A percentile compares a stretch with the other conserved stretches of the same genome.
Conservation (phyloP, 2,113 vertebrate species). For the Pachycephala philippinensis region DNA sequence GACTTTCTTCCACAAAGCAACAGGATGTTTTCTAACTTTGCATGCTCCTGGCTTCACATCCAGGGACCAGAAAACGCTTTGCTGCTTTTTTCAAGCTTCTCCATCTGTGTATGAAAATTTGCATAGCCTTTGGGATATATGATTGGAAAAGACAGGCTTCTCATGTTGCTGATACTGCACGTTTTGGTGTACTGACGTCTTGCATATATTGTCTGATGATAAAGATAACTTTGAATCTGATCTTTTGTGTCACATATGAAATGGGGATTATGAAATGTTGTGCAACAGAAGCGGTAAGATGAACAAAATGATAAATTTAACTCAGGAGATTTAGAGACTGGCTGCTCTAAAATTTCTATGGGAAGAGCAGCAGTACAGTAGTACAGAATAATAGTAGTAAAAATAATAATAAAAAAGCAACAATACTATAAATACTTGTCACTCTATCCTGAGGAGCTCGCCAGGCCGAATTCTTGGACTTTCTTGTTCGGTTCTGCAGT, state of each 20-base stretch:
- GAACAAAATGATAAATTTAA: background rate
- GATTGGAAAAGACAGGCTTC: background rate
- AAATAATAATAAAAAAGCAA: background rate
- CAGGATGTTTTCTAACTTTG: background rate
- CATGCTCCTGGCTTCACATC: background rate
- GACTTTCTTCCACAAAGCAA: background rate
- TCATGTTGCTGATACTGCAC: background rate
- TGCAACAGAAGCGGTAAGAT: background rate
- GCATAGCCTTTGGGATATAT: background rate
- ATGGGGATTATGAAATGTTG: background rate
- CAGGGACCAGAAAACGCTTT: background rate
- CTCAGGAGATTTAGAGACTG: background rate
- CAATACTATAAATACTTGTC: background rate
- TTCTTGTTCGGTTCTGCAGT: background rate
- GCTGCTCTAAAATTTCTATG: background rate
- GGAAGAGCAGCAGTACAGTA: background rate
- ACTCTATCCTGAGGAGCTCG: background rate
- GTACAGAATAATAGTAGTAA: background rate
- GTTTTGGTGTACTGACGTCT: background rate
- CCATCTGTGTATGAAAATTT: background rate
- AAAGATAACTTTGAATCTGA: background rate
- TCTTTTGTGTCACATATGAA: background rate
- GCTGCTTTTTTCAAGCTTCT: background rate
- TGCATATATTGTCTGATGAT: background rate
- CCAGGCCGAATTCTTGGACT: background rate